phyloP scores from a whole-genome alignment of 2,888 invertebrate species.

The Lepidochrysops patricia region DNA sequence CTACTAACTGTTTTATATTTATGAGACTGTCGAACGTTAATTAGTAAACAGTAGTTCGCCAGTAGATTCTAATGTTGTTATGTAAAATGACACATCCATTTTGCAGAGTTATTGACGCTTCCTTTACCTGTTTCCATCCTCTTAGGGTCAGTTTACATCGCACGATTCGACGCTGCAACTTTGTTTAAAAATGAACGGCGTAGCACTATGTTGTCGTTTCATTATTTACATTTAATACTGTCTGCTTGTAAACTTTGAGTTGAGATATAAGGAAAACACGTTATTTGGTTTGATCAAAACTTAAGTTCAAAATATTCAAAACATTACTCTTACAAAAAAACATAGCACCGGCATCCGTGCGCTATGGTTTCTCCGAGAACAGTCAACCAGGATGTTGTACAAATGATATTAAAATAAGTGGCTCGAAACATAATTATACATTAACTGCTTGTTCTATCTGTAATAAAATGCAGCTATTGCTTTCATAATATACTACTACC shows the following conservation, averaged over 20 bases:
- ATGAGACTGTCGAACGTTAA: slow-evolving; percentile 7
- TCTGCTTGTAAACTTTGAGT: too few species aligned
- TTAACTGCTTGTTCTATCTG: background rate
- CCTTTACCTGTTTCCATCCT: background rate
- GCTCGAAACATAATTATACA: background rate
- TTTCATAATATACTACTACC: background rate
- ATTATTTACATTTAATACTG: too few species aligned
- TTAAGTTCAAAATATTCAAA: background rate
- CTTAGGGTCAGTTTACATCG: background rate
- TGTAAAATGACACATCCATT: background rate
- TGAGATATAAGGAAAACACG: too few species aligned
- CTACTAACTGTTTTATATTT: background rate
- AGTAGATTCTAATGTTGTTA: background rate
- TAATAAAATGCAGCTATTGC: background rate
- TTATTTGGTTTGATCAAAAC: background rate
- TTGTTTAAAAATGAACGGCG: too few species aligned
- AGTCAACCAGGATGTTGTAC: background rate
- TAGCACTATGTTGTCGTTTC: too few species aligned
- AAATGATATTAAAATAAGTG: slow-evolving; percentile 8
- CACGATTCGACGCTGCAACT: too few species aligned
- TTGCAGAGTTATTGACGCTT: background rate
- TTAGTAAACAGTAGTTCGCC: slow-evolving; percentile 1
- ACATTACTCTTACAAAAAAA: background rate
- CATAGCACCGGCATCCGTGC: background rate
- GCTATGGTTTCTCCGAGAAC: background rate